phyloP scores from a whole-genome alignment of 2,113 vertebrate genomes.

The Nothocercus julius region DNA sequence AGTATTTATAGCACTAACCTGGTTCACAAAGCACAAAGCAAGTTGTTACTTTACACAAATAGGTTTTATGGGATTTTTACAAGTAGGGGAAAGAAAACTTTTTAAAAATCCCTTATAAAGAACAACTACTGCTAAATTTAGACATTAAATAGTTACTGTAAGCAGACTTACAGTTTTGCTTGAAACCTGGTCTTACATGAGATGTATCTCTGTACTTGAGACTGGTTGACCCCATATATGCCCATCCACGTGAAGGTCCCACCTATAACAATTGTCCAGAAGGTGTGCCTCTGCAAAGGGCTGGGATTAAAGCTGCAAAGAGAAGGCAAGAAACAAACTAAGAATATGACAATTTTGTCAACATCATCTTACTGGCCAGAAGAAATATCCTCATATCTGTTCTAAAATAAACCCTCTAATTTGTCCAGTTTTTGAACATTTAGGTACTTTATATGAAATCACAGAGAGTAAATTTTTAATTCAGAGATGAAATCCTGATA shows the following conservation, averaged over 20 bases:
- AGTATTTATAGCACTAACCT: background rate
- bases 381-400: background rate
- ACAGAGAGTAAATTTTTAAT: background rate
- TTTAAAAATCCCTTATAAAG: background rate
- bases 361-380: background rate
- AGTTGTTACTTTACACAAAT: background rate
- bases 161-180: constrained; percentile 88
- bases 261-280: constrained; percentile 92
- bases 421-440: background rate
- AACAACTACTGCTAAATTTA: background rate
- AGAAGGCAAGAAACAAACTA: constrained; percentile 28
- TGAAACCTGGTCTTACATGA: constrained; percentile 91
- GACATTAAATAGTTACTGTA: background rate
- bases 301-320: constrained; percentile 85
- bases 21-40: background rate
- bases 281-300: constrained; percentile 91
- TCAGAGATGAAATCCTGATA: background rate
- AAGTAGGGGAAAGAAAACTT: background rate
- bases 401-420: background rate
- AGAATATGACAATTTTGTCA: background rate
- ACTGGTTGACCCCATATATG: constrained; percentile 92
- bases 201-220: constrained; percentile 95
- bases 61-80: background rate
- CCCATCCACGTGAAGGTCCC: constrained; percentile 89
- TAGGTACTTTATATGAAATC: background rate